A percentile compares a stretch with the other conserved stretches of the same genome.
Evolutionary conservation across 37 sponge, comb jelly and placozoan species (phyloP).

Genomic region (Crambe crambe): DNA sequence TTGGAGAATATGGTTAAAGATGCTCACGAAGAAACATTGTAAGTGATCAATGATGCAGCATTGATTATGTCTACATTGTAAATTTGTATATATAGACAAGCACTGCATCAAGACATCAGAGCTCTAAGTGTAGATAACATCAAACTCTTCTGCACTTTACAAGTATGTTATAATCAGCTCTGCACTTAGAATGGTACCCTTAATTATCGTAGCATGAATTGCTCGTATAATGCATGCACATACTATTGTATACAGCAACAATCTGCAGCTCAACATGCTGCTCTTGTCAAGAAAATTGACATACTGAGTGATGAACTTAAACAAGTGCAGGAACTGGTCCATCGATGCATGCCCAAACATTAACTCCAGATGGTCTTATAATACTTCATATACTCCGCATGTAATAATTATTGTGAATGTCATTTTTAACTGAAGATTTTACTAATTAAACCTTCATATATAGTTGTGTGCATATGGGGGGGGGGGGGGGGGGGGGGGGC

Average conservation of each 20-base stretch:
- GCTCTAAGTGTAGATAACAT: conserved; percentile 50
- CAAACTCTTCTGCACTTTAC: conserved; percentile 44
- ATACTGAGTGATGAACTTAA: conserved; percentile 27
- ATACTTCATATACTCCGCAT: no score
- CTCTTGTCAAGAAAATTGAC: conserved; percentile 48
- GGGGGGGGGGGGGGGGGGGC: no score
- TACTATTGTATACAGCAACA: conserved; percentile 50
- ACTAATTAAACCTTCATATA: no score
- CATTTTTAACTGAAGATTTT: no score
- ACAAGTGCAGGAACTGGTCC: conserved; percentile 29
- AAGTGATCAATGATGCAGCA: neutral
- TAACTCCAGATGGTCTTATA: no score
- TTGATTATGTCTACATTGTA: no score
- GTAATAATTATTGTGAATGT: no score
- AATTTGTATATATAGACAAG: conserved; percentile 41
- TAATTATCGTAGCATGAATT: no score
- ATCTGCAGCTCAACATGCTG: conserved; percentile 30
- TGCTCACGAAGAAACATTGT: conserved; percentile 17
- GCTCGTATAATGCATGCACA: neutral
- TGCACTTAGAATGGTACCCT: neutral
- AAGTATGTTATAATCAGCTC: conserved; percentile 14
- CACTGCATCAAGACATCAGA: conserved; percentile 49
- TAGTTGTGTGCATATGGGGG: no score
- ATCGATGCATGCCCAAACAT: conserved; percentile 60
- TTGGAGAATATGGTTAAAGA: conserved; percentile 45